Percentiles rank a stretch among this genome's conserved stretches.
Evolutionary conservation across 2,113 vertebrate species (phyloP).

Genomic region (Psittacus erithacus): DNA sequence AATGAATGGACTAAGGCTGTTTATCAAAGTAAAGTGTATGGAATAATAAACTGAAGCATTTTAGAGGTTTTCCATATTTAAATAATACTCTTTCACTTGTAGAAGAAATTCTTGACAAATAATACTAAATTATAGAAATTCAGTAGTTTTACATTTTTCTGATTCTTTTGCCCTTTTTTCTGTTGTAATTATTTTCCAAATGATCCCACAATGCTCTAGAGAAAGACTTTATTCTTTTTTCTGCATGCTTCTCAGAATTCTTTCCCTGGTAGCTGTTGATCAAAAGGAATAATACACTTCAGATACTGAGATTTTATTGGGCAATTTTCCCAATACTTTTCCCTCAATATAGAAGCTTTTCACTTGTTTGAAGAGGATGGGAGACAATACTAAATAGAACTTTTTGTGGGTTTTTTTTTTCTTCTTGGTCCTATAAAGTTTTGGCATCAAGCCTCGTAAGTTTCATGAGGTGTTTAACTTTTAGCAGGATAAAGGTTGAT

Average conservation of each 20-base stretch:
- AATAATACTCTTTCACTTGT: neutral
- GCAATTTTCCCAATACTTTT: neutral
- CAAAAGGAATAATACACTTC: neutral
- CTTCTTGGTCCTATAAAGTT: neutral
- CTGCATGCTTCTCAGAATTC: neutral
- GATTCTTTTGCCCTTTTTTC: neutral
- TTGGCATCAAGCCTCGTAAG: neutral
- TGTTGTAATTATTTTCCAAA: neutral
- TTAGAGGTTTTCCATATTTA: neutral
- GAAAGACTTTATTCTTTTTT: neutral
- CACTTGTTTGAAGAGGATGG: neutral
- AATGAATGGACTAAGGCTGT: neutral
- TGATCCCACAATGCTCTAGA: neutral
- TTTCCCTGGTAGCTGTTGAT: neutral
- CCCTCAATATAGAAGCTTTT: neutral
- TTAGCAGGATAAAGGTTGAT: neutral
- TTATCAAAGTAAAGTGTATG: neutral
- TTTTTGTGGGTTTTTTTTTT: neutral
- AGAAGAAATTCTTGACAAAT: neutral
- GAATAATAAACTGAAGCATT: conserved; percentile 1
- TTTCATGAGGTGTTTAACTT: neutral
- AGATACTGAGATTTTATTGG: neutral
- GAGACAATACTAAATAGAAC: neutral
- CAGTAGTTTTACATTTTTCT: neutral
- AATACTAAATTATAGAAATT: neutral